Conservation (phyloP, 2,888 invertebrate genomes). For the Acleris holmiana region DNA sequence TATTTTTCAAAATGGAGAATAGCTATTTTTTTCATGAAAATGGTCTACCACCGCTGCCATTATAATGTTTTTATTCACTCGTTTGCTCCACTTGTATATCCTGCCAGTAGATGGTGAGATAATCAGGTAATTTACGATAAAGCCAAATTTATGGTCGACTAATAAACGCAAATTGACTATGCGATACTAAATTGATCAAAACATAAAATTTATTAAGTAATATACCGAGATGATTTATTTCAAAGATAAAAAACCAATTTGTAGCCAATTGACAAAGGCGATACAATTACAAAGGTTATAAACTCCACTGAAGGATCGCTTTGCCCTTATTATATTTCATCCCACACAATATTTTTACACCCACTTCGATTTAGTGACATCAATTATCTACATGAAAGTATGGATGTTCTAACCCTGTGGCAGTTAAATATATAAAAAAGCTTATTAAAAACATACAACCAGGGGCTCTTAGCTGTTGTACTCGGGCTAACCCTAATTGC, state of each 20-base stretch:
- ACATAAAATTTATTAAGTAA: neutral
- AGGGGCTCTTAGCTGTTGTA: too few relatives aligned
- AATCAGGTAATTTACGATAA: too few relatives aligned
- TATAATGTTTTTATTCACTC: too few relatives aligned
- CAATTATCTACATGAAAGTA: too few relatives aligned
- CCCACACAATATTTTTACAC: neutral
- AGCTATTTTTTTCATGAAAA: too few relatives aligned
- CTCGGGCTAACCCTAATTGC: too few relatives aligned
- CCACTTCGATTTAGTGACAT: neutral
- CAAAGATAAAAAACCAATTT: neutral
- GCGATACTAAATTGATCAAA: neutral
- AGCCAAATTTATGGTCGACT: conserved; percentile 1
- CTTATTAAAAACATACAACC: too few relatives aligned
- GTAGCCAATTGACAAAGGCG: neutral
- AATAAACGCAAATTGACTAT: conserved; percentile 2
- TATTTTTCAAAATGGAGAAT: too few relatives aligned
- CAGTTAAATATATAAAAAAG: too few relatives aligned
- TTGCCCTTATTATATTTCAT: neutral
- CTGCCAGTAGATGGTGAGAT: neutral
- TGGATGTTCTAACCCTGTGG: too few relatives aligned
- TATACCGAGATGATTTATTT: conserved; percentile 10
- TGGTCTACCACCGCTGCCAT: too few relatives aligned
- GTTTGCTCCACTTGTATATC: too few relatives aligned
- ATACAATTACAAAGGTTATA: neutral
- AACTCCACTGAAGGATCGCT: neutral